Evolutionary conservation across 2,113 vertebrate genomes (phyloP).

Genomic region (Alethe diademata): DNA sequence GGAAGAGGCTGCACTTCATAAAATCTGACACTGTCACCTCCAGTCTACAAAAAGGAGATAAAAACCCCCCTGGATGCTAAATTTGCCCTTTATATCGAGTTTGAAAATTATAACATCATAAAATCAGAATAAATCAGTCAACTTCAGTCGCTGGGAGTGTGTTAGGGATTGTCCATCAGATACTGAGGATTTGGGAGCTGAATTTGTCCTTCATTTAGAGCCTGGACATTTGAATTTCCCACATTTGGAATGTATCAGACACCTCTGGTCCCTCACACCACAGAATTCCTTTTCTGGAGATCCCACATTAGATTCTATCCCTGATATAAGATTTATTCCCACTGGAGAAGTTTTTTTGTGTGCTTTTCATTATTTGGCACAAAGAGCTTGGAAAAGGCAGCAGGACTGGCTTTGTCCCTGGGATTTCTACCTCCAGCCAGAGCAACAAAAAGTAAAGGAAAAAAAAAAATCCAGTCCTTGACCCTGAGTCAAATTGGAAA

Average conservation of each 20-base stretch:
- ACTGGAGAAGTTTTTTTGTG: neutral
- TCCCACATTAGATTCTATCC: neutral
- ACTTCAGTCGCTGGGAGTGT: neutral
- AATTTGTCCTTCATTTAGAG: neutral
- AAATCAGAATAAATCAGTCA: neutral
- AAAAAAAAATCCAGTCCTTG: neutral
- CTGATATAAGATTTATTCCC: neutral
- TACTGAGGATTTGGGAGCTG: neutral
- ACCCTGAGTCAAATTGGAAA: neutral
- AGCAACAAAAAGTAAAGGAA: neutral
- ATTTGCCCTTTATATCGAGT: neutral
- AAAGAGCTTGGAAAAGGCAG: neutral
- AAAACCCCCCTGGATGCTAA: neutral
- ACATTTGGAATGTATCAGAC: neutral
- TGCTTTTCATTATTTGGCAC: neutral
- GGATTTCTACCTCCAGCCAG: neutral
- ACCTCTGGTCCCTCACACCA: neutral
- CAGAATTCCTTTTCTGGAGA: neutral
- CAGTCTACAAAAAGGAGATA: neutral
- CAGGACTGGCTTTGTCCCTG: neutral
- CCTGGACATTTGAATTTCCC: neutral
- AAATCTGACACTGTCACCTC: neutral
- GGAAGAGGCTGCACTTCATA: neutral
- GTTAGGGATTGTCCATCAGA: rapidly evolving
- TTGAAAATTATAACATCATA: neutral